Conservation (phyloP, 2,797 vertebrate genomes). For the Graptemys geographica region DNA sequence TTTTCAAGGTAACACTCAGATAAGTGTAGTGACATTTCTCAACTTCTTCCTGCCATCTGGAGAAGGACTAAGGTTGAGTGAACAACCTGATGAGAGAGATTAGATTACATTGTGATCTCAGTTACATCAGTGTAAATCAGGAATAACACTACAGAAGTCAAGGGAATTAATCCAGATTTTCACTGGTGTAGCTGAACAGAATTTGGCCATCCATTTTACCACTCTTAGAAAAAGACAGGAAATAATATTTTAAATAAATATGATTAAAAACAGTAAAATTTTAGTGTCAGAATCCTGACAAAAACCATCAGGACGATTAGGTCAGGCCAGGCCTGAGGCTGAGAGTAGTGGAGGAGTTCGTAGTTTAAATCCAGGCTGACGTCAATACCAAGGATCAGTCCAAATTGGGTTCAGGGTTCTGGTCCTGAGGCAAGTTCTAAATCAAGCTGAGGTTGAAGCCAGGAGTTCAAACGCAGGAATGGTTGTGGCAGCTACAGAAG, state of each 20-base stretch:
- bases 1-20: background rate
- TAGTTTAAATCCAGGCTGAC: too few relatives aligned
- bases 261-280: slow-evolving; percentile 5
- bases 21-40: background rate
- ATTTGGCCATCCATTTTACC: background rate
- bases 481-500: too few relatives aligned
- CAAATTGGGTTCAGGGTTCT: too few relatives aligned
- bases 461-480: too few relatives aligned
- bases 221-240: background rate
- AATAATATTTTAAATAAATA: background rate
- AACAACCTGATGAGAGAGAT: background rate
- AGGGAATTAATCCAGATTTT: background rate
- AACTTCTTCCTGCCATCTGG: background rate
- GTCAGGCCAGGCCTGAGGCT: too few relatives aligned
- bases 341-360: too few relatives aligned
- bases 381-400: too few relatives aligned
- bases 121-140: background rate
- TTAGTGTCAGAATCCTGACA: background rate
- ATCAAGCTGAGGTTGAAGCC: too few relatives aligned
- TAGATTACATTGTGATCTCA: background rate
- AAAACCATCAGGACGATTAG: background rate
- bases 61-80: background rate
- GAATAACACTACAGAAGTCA: background rate
- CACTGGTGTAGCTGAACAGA: background rate
- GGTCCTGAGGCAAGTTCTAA: too few relatives aligned